phyloP scores from a whole-genome alignment of 2,797 vertebrate genomes.

The Coracias cyanogaster region DNA sequence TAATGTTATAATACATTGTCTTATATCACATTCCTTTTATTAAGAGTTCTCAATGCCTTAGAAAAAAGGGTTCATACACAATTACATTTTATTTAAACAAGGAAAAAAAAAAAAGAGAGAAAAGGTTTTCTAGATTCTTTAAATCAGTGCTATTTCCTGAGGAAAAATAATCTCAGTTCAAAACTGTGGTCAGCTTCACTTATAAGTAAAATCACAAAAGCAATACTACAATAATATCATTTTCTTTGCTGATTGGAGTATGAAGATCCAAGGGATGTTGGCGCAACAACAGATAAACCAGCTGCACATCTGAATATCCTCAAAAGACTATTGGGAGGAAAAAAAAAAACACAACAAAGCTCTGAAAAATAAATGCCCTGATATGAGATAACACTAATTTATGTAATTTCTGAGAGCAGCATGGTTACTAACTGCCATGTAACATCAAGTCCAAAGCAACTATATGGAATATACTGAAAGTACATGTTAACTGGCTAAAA shows the following conservation, averaged over 20 bases:
- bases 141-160: background rate
- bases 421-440: background rate
- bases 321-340: background rate
- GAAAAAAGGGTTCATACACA: background rate
- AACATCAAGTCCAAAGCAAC: background rate
- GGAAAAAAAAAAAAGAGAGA: background rate
- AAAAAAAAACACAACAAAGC: background rate
- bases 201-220: background rate
- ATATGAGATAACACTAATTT: background rate
- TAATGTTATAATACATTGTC: background rate
- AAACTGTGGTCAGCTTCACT: background rate
- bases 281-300: background rate
- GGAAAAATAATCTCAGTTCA: background rate
- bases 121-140: background rate
- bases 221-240: background rate
- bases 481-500: background rate
- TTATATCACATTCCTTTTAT: background rate
- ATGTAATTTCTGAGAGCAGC: background rate
- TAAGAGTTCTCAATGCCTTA: background rate
- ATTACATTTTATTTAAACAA: background rate
- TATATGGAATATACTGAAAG: background rate
- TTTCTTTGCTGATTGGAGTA: background rate
- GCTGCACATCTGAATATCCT: background rate
- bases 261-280: background rate
- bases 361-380: background rate